Conservation (phyloP, 1,140 invertebrate species). For the Arion vulgaris region DNA sequence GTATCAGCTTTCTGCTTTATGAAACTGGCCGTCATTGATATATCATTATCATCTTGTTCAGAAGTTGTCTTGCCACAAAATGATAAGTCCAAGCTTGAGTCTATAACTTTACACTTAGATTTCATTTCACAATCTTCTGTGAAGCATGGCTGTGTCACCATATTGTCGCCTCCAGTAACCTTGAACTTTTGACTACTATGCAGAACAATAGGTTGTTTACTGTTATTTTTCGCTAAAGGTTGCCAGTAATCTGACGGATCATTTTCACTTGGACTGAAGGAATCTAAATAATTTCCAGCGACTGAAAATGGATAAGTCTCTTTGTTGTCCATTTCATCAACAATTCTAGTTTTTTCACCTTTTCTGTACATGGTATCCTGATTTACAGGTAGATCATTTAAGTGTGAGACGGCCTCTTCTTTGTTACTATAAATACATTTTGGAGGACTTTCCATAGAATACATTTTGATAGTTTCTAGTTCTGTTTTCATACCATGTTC, state of each 20-base stretch:
- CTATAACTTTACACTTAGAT: not conserved
- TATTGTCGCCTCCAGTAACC: not conserved
- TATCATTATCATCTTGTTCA: not conserved
- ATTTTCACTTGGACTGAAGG: not conserved
- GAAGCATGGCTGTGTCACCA: too few relatives aligned
- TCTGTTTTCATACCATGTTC: not conserved
- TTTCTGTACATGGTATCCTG: not conserved
- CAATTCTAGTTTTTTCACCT: not conserved
- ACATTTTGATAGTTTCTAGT: not conserved
- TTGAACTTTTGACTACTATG: not conserved
- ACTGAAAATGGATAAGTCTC: not conserved
- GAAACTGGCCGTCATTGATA: not conserved
- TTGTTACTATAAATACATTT: constrained; percentile 3
- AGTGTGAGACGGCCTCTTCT: not conserved
- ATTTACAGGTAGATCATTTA: not conserved
- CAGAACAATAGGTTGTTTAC: not conserved
- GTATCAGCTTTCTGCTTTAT: not conserved
- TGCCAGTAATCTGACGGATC: not conserved
- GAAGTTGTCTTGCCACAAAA: not conserved
- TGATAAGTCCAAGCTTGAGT: not conserved
- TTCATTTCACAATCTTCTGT: not conserved
- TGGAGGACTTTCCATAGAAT: not conserved
- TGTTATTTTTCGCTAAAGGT: not conserved
- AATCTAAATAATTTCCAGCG: not conserved
- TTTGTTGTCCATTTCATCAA: not conserved